phyloP scores from a whole-genome alignment of 2,113 vertebrate genomes.

The Sitta europaea region DNA sequence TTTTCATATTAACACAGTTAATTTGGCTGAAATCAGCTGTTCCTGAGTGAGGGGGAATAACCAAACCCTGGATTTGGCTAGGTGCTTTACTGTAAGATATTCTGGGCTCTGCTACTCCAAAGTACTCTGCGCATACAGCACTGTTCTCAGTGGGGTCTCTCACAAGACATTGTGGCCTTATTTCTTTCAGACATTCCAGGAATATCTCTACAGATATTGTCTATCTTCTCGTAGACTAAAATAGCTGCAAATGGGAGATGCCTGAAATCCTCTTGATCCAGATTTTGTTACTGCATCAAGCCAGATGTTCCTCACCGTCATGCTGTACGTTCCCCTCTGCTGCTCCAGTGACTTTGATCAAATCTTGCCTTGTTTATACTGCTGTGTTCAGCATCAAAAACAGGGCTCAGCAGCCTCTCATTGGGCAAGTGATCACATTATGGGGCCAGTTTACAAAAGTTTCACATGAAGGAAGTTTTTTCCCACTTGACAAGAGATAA shows the following conservation, averaged over 20 bases:
- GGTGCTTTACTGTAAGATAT: neutral
- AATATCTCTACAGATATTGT: neutral
- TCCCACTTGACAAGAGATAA: neutral
- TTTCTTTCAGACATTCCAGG: neutral
- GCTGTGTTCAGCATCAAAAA: neutral
- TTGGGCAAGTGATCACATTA: neutral
- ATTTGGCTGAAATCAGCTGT: neutral
- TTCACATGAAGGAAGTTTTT: neutral
- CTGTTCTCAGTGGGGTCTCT: neutral
- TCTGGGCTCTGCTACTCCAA: neutral
- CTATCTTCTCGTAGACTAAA: neutral
- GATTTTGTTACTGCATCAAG: neutral
- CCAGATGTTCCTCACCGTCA: neutral
- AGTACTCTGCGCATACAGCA: fast-evolving
- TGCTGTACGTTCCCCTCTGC: neutral
- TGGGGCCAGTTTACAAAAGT: neutral
- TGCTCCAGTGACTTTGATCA: neutral
- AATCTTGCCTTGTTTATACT: neutral
- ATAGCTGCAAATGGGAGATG: neutral
- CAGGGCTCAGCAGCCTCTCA: neutral
- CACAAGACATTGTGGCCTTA: neutral
- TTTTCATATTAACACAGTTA: neutral
- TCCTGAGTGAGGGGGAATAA: neutral
- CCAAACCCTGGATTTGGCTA: neutral
- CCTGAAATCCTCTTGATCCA: neutral